Evolutionary conservation across 1,140 invertebrate genomes (phyloP).

Genomic region (Philaenus spumarius): DNA sequence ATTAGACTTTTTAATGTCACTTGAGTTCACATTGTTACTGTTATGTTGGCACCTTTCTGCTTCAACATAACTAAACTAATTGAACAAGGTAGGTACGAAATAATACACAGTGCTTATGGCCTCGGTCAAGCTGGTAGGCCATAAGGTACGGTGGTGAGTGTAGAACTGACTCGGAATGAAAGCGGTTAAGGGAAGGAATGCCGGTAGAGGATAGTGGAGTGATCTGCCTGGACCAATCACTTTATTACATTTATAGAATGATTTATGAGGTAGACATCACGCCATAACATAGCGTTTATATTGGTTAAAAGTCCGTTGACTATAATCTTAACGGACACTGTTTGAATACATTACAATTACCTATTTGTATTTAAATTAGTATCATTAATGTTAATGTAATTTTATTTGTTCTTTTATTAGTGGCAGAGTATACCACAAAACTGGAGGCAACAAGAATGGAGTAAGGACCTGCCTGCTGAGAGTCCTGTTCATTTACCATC

Average conservation of each 20-base stretch:
- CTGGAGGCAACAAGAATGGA: constrained; percentile 6
- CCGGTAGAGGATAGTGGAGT: background rate
- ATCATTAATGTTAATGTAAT: background rate
- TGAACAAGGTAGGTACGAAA: background rate
- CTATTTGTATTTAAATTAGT: background rate
- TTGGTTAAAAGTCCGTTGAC: too few species aligned
- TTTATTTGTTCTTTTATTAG: constrained; percentile 1
- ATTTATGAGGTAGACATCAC: too few species aligned
- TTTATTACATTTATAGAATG: too few species aligned
- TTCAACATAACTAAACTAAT: background rate
- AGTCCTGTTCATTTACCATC: background rate
- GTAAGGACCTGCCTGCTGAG: constrained; percentile 8
- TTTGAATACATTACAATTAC: too few species aligned
- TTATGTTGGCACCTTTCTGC: background rate
- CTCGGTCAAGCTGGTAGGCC: too few species aligned
- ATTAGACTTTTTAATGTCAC: too few species aligned
- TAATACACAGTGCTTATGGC: background rate
- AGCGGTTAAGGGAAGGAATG: too few species aligned
- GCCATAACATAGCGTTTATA: too few species aligned
- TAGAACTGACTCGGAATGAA: too few species aligned
- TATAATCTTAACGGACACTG: too few species aligned
- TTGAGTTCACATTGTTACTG: background rate
- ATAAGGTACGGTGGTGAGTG: too few species aligned
- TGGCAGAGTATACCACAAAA: background rate
- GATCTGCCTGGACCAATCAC: too few species aligned